Evolutionary conservation across 2,113 vertebrate species (phyloP), one percentile per base, ranked within the genome.

Genomic region (Heteronetta atricapilla): DNA sequence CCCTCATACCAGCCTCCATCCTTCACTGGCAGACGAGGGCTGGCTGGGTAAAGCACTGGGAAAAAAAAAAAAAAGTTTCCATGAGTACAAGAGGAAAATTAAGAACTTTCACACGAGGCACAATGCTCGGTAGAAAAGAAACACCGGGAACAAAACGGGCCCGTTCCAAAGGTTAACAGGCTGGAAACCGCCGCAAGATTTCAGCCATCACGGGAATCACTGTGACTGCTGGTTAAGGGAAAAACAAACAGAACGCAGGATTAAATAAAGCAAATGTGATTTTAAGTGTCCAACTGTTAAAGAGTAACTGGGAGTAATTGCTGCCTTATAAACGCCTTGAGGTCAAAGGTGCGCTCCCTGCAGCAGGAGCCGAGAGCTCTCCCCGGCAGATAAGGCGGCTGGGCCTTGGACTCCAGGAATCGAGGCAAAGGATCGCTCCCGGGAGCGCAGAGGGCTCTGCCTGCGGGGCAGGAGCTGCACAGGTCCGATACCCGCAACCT

Each of bases 261-360:
- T 90, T 81, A 82, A 85, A 89, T 69, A 52, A 81, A 96, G 90
- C 59, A 72, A 90, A 95, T 50, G 62, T 22, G 55, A 96, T 82
- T 93, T 78, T 59, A 93, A 96, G 55, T 44, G 79, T 53, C 42
- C 78, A 56, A 77, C 23, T 76, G 81, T 95, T 97, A 97, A 96
- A 97, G 12, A 95, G 80, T 94, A 94, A 95, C 97, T 63, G 86
- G 46, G 67, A 62, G n/a, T 50, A 86, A 79, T 46, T 68, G 28
- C 70, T 48, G 67, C 76, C 80, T 72, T 60, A 72, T 46, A 72
- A 94, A 93, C 93, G 67, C 86, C 82, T 58, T 16, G 66, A 90
- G 93, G 90, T 34, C 95, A 95, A 97, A 97, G 90, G 92, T 94
- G 87, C 5, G 7, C 53, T 46, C n/a, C 55, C 80, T 90, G 62